Conservation (phyloP, 1,140 invertebrate species). For the Ceratina australensis region DNA sequence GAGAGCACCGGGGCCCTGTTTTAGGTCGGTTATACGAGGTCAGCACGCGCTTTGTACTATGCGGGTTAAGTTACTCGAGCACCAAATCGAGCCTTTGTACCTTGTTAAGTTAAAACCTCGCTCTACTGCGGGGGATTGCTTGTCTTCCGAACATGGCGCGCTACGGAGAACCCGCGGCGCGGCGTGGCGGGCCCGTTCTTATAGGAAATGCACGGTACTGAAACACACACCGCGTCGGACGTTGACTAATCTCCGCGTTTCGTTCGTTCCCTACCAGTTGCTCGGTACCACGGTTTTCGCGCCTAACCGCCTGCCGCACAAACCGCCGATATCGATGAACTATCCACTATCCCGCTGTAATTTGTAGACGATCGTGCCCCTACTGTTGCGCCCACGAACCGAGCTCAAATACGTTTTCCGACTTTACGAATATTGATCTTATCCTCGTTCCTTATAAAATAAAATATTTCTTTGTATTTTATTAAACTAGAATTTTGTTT, state of each 20-base stretch:
- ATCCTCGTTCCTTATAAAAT: no score
- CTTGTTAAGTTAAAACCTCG: conserved; percentile 60
- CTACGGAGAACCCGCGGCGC: background rate
- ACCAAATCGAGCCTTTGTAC: conserved; percentile 62
- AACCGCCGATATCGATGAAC: conserved; percentile 19
- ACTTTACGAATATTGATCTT: background rate
- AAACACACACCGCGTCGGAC: conserved; percentile 29
- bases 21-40: conserved; percentile 62
- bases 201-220: conserved; percentile 40
- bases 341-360: conserved; percentile 4
- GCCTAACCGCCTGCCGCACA: background rate
- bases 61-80: conserved; percentile 68
- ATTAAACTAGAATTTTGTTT: no score
- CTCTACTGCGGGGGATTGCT: conserved; percentile 36
- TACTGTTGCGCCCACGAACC: background rate
- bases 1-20: conserved; percentile 51
- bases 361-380: conserved; percentile 19
- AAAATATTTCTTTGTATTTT: no score
- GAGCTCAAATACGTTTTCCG: background rate
- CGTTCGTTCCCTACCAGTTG: conserved; percentile 12
- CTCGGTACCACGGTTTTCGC: conserved; percentile 32
- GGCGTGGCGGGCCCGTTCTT: conserved; percentile 4
- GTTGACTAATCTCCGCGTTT: conserved; percentile 41
- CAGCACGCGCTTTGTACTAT: conserved; percentile 63
- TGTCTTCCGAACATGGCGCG: conserved; percentile 50